Evolutionary conservation across 2,888 invertebrate species (phyloP), one percentile per base, ranked within the genome.

Genomic region (Teleiodes luculella): DNA sequence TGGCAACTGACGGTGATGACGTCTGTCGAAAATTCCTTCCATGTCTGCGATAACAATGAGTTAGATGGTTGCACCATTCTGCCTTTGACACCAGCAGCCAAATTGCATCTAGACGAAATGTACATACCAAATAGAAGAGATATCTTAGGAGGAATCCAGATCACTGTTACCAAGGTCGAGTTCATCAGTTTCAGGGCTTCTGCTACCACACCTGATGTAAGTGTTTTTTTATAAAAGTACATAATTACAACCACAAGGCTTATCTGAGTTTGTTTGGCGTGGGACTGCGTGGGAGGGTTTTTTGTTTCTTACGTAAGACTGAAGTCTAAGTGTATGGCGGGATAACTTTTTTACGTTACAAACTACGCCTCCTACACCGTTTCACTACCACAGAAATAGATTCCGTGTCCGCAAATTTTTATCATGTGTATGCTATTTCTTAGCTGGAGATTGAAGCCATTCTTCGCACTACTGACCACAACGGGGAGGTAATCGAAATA

Each of bases 61-160:
- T n/a, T 37, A 1, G 67, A 65, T 0, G 14, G 33, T 1, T 87
- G 87, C 61, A 74, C 63, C 0, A 79, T 80, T 35, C 7, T 62
- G 0, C 62, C 70, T 2, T 54, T 87, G 0, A 66, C 68, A 0
- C 54, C 70, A 0, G 64, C 82, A 0, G 56, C 47, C 1, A 89
- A 87, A 57, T 35, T 85, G 20, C 83, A 79, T 39, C 50, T 85
- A 1, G 83, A 84, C 2, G 86, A 87, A 55, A 76, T 88, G 0
- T 89, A 78, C 52, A 60, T 87, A 39, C 88, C 89, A 0, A 89
- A 89, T 45, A 71, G 82, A 52, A 76, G 80, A 24, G 80, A 86
- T 37, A 85, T 88, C n/a, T 60, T 87, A 4, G 86, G 87, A 7
- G 85, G 83, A 0, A 67, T 89, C 1, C 73, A 78, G 30, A 64